Conservation (phyloP, 2,113 vertebrate species). For the Bucco capensis region DNA sequence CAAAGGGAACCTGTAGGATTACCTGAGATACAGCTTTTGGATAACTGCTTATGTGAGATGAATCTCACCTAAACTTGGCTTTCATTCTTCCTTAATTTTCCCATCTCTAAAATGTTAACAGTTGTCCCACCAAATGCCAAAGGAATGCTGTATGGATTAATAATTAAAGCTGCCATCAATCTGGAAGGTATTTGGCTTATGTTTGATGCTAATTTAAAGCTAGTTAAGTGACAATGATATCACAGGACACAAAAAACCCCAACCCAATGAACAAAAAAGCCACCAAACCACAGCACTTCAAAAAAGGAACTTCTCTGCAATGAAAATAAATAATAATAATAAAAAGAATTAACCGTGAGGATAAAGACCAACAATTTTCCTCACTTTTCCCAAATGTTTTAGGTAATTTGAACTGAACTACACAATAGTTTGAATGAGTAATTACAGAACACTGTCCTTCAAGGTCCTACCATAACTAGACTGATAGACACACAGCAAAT, state of each 20-base stretch:
- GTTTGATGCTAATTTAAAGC: not conserved
- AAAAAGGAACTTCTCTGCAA: not conserved
- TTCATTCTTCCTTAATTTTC: not conserved
- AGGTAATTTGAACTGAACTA: not conserved
- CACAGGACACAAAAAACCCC: not conserved
- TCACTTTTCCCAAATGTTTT: not conserved
- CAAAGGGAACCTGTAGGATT: not conserved
- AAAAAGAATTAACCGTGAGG: not conserved
- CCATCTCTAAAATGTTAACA: not conserved
- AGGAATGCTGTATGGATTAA: not conserved
- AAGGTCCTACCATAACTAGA: not conserved
- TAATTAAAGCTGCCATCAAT: not conserved
- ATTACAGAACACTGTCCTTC: not conserved
- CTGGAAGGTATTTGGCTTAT: not conserved
- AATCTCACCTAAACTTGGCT: not conserved
- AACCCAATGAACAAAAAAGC: too few species aligned
- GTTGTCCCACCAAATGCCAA: not conserved
- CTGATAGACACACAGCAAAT: not conserved
- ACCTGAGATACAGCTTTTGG: not conserved
- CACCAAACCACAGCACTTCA: not conserved
- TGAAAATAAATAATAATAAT: too few species aligned
- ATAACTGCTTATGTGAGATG: not conserved
- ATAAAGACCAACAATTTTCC: not conserved
- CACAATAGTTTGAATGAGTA: not conserved
- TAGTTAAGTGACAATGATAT: not conserved